phyloP scores from a whole-genome alignment of 2,888 invertebrate genomes.

The Polydrusus tereticollis region DNA sequence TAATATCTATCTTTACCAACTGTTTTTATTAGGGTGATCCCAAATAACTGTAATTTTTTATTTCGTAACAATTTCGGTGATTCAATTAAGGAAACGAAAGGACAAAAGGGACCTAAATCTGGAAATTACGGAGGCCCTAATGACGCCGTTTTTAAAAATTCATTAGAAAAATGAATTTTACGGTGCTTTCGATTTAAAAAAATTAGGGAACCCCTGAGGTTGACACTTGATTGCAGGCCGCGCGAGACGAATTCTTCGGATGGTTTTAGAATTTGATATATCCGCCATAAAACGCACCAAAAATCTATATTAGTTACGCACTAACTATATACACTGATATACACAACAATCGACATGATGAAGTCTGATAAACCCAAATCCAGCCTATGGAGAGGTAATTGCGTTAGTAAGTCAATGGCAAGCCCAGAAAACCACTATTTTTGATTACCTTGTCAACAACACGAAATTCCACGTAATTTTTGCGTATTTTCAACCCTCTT shows the following conservation, averaged over 20 bases:
- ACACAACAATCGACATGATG: no score
- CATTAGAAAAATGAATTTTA: conserved; percentile 38
- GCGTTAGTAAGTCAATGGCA: no score
- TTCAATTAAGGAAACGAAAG: conserved; percentile 35
- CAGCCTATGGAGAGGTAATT: no score
- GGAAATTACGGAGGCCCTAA: conserved; percentile 32
- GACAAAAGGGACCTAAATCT: conserved; percentile 19
- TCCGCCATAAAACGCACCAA: neutral
- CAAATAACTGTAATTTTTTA: conserved; percentile 43
- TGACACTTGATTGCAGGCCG: conserved; percentile 29
- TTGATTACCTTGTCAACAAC: neutral
- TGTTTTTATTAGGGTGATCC: neutral
- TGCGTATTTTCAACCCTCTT: neutral
- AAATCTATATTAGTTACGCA: no score
- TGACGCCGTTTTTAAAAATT: conserved; percentile 44
- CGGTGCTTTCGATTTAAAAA: conserved; percentile 29
- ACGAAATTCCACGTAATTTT: neutral
- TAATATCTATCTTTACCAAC: conserved; percentile 1
- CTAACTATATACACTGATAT: no score
- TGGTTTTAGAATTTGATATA: neutral
- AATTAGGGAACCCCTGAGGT: conserved; percentile 29
- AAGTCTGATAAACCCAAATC: no score
- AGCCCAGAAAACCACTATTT: neutral
- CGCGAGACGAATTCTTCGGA: conserved; percentile 24
- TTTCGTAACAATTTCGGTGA: conserved; percentile 34